Conservation (phyloP, 2,888 invertebrate genomes). For the Phengaris alcon region DNA sequence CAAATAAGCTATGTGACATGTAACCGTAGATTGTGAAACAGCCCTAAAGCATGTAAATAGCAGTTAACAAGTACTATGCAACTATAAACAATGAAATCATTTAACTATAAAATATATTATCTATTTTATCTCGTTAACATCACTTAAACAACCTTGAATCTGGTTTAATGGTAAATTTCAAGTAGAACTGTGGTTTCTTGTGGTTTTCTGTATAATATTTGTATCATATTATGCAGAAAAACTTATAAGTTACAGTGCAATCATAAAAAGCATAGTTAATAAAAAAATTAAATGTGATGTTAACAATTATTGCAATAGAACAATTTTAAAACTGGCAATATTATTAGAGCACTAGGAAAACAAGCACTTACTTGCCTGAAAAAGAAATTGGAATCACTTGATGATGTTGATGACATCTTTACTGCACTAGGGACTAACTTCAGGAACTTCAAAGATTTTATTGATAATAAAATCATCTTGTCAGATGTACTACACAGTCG, state of each 20-base stretch:
- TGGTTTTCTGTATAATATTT: too few relatives aligned
- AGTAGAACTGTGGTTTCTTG: too few relatives aligned
- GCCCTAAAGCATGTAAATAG: too few relatives aligned
- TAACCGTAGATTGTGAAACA: too few relatives aligned
- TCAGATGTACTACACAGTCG: neutral
- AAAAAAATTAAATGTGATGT: too few relatives aligned
- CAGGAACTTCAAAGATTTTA: conserved; percentile 33
- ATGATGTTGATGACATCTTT: conserved; percentile 48
- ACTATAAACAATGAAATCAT: neutral
- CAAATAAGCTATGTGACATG: too few relatives aligned
- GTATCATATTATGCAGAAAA: too few relatives aligned
- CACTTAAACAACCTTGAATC: neutral
- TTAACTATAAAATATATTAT: neutral
- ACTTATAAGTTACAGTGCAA: too few relatives aligned
- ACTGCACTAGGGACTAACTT: conserved; percentile 42
- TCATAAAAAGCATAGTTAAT: too few relatives aligned
- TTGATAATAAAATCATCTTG: conserved; percentile 19
- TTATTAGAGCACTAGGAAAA: neutral
- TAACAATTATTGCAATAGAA: too few relatives aligned
- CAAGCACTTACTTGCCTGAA: conserved; percentile 62
- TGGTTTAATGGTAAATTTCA: too few relatives aligned
- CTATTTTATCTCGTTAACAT: neutral
- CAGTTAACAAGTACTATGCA: neutral
- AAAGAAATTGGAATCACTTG: conserved; percentile 56
- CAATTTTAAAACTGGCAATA: too few relatives aligned